phyloP scores from a whole-genome alignment of 2,113 vertebrate genomes.

The Pedionomus torquatus region DNA sequence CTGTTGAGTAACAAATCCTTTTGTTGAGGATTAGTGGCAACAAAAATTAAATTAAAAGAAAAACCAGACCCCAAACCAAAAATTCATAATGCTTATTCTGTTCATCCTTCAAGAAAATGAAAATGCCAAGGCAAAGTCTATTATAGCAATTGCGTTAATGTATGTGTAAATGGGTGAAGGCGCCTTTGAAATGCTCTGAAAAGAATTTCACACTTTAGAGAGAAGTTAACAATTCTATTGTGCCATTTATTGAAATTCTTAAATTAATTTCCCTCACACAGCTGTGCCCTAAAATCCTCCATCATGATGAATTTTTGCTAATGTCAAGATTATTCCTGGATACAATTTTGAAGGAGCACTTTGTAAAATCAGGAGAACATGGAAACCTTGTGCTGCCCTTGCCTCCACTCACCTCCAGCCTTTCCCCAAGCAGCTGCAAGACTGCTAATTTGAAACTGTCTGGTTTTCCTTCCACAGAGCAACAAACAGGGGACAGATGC shows the following conservation, averaged over 20 bases:
- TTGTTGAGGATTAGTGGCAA: slow-evolving; percentile 37
- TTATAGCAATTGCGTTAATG: slow-evolving; percentile 48
- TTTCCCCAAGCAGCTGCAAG: neutral
- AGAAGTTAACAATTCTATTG: slow-evolving; percentile 43
- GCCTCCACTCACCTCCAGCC: neutral
- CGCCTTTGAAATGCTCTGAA: slow-evolving; percentile 25
- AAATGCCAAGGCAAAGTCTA: slow-evolving; percentile 29
- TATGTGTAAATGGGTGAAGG: slow-evolving; percentile 33
- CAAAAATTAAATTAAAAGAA: slow-evolving; percentile 47
- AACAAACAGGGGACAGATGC: accelerated
- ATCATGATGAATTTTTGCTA: neutral
- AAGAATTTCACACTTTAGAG: slow-evolving; percentile 41
- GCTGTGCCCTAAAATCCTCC: neutral
- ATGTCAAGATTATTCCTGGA: neutral
- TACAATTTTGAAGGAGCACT: neutral
- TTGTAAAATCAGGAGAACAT: neutral
- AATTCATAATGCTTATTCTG: slow-evolving; percentile 9
- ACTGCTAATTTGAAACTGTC: neutral
- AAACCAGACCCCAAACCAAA: neutral
- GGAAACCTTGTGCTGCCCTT: neutral
- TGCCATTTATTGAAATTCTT: slow-evolving; percentile 17
- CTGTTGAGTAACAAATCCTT: slow-evolving; percentile 19
- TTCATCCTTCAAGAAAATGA: slow-evolving; percentile 45
- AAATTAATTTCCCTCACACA: neutral
- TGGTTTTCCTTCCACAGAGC: neutral